A percentile compares a stretch with the other conserved stretches of the same genome.
phyloP scores from a whole-genome alignment of 2,888 invertebrate species.

The Cheilosia soror region DNA sequence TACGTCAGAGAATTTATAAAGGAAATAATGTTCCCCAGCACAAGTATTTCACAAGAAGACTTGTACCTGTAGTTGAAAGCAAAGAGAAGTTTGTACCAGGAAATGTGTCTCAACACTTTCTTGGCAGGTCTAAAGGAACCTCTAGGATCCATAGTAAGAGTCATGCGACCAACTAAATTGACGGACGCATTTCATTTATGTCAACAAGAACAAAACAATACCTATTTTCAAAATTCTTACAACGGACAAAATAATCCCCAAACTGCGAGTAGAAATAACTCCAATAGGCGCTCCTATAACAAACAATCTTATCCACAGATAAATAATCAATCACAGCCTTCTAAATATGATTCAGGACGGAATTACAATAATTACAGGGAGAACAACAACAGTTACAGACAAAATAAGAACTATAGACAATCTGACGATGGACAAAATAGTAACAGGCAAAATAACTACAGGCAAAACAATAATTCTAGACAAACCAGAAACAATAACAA shows the following conservation, averaged over 20 bases:
- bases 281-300: constrained; percentile 22
- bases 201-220: constrained; percentile 65
- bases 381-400: not conserved
- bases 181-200: constrained; percentile 68
- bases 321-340: not conserved
- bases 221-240: constrained; percentile 28
- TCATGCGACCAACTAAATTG: constrained; percentile 71
- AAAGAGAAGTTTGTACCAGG: constrained; percentile 65
- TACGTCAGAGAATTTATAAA: too few relatives aligned
- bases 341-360: not conserved
- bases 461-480: not conserved
- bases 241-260: not conserved
- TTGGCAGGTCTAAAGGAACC: constrained; percentile 73
- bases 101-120: constrained; percentile 76
- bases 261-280: not conserved
- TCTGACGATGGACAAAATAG: constrained; percentile 14
- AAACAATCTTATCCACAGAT: constrained; percentile 13
- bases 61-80: constrained; percentile 45
- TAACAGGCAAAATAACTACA: not conserved
- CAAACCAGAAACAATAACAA: not conserved
- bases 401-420: constrained; percentile 6
- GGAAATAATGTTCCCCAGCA: too few relatives aligned
- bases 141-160: constrained; percentile 72
- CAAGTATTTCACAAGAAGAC: constrained; percentile 14
- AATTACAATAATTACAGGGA: not conserved